phyloP scores from a whole-genome alignment of 2,888 invertebrate genomes.

The Plagiodera versicolora region DNA sequence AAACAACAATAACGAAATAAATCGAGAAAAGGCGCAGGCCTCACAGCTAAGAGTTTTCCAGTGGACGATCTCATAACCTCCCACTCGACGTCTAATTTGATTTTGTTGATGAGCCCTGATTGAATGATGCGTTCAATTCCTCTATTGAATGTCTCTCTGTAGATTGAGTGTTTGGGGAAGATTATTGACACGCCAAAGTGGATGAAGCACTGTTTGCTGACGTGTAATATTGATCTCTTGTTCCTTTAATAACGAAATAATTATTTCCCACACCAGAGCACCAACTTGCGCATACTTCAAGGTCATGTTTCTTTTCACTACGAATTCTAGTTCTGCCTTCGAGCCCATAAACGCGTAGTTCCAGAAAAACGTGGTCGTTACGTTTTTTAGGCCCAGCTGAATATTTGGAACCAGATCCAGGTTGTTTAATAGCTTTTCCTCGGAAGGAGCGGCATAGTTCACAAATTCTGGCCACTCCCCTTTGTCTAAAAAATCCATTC shows the following conservation, averaged over 20 bases:
- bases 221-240: slow-evolving; percentile 69
- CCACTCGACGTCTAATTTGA: slow-evolving; percentile 72
- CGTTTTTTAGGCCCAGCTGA: slow-evolving; percentile 70
- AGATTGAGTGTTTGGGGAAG: slow-evolving; percentile 67
- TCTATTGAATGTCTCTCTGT: slow-evolving; percentile 62
- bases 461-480: slow-evolving; percentile 75
- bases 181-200: slow-evolving; percentile 69
- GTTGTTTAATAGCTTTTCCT: slow-evolving; percentile 65
- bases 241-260: slow-evolving; percentile 50
- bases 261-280: no score
- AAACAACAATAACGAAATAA: slow-evolving; percentile 18
- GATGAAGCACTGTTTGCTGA: slow-evolving; percentile 74
- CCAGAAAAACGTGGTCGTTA: slow-evolving; percentile 75
- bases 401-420: slow-evolving; percentile 69
- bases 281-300: slow-evolving; percentile 61
- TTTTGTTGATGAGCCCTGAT: slow-evolving; percentile 68
- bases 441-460: slow-evolving; percentile 67
- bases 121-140: slow-evolving; percentile 67
- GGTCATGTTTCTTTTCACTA: slow-evolving; percentile 72
- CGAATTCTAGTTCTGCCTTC: slow-evolving; percentile 69
- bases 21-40: not conserved
- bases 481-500: slow-evolving; percentile 60
- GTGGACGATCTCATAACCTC: slow-evolving; percentile 65
- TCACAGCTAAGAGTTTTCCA: slow-evolving; percentile 67
- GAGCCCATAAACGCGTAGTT: slow-evolving; percentile 79